Evolutionary conservation across 2,888 invertebrate species (phyloP).

Genomic region (Spatulosminthurus flaviceps): DNA sequence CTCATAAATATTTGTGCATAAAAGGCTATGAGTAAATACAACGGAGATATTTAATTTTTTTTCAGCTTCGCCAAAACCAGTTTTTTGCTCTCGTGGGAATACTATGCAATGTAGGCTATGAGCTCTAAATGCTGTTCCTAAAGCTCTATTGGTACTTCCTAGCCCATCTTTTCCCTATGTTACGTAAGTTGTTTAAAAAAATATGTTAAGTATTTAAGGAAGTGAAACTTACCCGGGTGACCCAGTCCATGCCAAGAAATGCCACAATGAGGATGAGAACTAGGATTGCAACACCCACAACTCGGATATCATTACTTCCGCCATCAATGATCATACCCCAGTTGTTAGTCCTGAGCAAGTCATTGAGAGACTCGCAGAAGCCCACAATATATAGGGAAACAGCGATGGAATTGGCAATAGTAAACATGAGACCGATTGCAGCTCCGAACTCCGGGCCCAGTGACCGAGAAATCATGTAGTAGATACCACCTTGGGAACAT

Average conservation of each 20-base stretch:
- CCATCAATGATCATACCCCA: conserved; percentile 78
- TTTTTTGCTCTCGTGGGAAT: too few relatives aligned
- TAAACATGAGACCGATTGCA: conserved; percentile 72
- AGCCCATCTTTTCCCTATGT: too few relatives aligned
- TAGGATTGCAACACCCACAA: conserved; percentile 73
- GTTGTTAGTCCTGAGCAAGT: conserved; percentile 69
- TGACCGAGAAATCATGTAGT: conserved; percentile 64
- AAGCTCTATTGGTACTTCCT: too few relatives aligned
- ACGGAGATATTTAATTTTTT: too few relatives aligned
- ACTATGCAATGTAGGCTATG: too few relatives aligned
- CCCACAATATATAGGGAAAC: conserved; percentile 73
- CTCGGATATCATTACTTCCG: conserved; percentile 80
- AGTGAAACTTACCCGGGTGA: conserved; percentile 69
- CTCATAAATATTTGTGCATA: too few relatives aligned
- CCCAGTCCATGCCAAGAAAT: conserved; percentile 72
- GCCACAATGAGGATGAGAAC: conserved; percentile 69
- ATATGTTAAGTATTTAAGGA: not conserved
- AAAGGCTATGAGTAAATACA: too few relatives aligned
- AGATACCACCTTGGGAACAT: conserved; percentile 59
- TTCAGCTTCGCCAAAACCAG: too few relatives aligned
- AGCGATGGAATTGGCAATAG: conserved; percentile 73
- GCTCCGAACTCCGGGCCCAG: conserved; percentile 68
- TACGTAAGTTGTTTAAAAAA: too few relatives aligned
- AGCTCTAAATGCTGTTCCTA: too few relatives aligned
- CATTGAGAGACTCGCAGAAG: conserved; percentile 71